phyloP scores from a whole-genome alignment of 2,888 invertebrate species.

The Mythimna vitellina region DNA sequence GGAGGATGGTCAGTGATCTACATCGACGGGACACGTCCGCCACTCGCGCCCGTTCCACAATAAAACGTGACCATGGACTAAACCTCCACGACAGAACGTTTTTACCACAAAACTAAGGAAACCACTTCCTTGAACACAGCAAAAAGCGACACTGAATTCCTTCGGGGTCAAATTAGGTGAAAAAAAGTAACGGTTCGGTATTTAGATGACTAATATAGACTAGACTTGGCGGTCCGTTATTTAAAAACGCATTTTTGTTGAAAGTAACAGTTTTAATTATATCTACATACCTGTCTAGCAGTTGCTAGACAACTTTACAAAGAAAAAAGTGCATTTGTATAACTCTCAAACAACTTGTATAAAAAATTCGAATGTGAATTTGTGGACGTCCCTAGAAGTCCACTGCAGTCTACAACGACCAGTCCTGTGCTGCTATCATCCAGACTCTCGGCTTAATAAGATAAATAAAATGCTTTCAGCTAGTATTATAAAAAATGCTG shows the following conservation, averaged over 20 bases:
- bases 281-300: conserved; percentile 14
- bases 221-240: conserved; percentile 40
- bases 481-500: conserved; percentile 45
- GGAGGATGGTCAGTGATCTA: conserved; percentile 59
- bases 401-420: background rate
- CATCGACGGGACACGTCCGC: conserved; percentile 57
- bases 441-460: background rate
- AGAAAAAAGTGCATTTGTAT: conserved; percentile 9
- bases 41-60: conserved; percentile 57
- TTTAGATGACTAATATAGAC: conserved; percentile 41
- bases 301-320: conserved; percentile 6
- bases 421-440: background rate
- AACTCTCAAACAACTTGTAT: conserved; percentile 1
- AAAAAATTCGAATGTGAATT: background rate
- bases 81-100: conserved; percentile 38
- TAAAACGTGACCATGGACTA: conserved; percentile 72
- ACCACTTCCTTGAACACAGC: conserved; percentile 48
- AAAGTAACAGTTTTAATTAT: conserved; percentile 49
- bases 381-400: conserved; percentile 13
- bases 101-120: conserved; percentile 40
- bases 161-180: conserved; percentile 33
- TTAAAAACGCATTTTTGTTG: conserved; percentile 36
- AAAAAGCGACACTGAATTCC: conserved; percentile 51
- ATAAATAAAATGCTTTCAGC: too few species aligned
- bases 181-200: conserved; percentile 42